Evolutionary conservation across 2,888 invertebrate genomes (phyloP), one percentile per base, ranked within the genome.

Genomic region (Cynaeus angustus): DNA sequence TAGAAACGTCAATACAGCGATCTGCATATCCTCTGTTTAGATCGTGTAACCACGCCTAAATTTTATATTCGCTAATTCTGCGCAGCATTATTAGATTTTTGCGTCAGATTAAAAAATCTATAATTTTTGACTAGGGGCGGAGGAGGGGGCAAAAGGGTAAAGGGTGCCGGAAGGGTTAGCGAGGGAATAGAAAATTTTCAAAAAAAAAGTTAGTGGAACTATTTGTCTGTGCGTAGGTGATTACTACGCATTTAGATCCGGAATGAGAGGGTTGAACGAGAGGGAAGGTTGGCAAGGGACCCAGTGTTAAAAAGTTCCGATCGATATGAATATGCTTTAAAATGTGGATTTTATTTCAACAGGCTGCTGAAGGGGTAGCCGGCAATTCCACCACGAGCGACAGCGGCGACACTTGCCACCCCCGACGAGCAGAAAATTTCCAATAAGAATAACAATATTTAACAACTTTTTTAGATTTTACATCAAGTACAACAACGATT

Each of bases 251-350:
- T 78, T 79, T 79, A 77, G 77, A 77, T 71, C 75, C 73, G 75
- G 72, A 75, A 76, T 75, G 76, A 75, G 75, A 73, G 81, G 82
- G 80, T 78, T 80, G 78, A 77, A 75, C 66, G 74, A 72, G 75
- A 73, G 74, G 77, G 73, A 78, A 79, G 79, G 72, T 71, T 77
- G 75, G 76, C 76, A 76, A 77, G 80, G 82, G 82, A 82, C 83
- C 82, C 85, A 83, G 88, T 86, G 88, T 87, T 88, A 88, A 88
- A 88, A 88, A 88, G 83, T 87, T 86, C 83, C 86, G 88, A 88
- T 88, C 88, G 88, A 88, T 88, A 88, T 88, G 88, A 88, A 88
- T 88, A 88, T 88, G 88, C 88, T 88, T 88, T 88, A 88, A 88
- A 88, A 88, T 88, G 88, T 86, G 88, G 87, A 88, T 88, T 88